Conservation (phyloP, 1,140 invertebrate genomes). For the Centruroides vittatus region DNA sequence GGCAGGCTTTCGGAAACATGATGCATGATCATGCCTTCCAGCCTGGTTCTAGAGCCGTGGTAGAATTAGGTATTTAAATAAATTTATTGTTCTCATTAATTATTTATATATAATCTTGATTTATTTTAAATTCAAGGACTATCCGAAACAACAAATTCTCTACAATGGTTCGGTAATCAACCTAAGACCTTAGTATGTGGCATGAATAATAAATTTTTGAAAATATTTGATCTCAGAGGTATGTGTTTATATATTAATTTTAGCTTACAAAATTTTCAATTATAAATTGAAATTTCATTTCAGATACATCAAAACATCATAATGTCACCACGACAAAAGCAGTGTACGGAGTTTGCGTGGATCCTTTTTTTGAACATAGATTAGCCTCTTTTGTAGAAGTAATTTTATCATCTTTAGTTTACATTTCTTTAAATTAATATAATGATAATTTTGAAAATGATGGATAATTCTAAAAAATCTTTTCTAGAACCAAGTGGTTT, state of each 20-base stretch:
- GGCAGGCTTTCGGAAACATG: too few species aligned
- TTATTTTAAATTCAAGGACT: conserved; percentile 36
- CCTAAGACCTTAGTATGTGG: conserved; percentile 61
- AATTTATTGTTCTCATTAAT: background rate
- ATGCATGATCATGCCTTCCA: background rate
- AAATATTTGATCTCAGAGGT: conserved; percentile 86
- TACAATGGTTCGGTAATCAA: conserved; percentile 66
- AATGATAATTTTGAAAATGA: background rate
- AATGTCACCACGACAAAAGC: conserved; percentile 61
- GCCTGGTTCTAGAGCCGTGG: background rate
- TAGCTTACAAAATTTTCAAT: background rate
- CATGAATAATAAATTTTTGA: conserved; percentile 75
- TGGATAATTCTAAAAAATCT: conserved; percentile 1
- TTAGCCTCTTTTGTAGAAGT: conserved; percentile 72
- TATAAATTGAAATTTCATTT: conserved; percentile 21
- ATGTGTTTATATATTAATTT: conserved; percentile 12
- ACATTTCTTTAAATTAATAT: background rate
- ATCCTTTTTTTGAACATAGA: conserved; percentile 57
- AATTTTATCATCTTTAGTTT: background rate
- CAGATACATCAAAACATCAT: conserved; percentile 50
- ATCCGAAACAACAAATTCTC: conserved; percentile 65
- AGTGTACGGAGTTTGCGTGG: conserved; percentile 62
- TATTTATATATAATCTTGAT: background rate
- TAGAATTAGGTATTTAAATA: background rate
- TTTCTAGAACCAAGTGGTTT: conserved; percentile 33